Conservation (phyloP, 2,888 invertebrate genomes). For the Drosophila dives region DNA sequence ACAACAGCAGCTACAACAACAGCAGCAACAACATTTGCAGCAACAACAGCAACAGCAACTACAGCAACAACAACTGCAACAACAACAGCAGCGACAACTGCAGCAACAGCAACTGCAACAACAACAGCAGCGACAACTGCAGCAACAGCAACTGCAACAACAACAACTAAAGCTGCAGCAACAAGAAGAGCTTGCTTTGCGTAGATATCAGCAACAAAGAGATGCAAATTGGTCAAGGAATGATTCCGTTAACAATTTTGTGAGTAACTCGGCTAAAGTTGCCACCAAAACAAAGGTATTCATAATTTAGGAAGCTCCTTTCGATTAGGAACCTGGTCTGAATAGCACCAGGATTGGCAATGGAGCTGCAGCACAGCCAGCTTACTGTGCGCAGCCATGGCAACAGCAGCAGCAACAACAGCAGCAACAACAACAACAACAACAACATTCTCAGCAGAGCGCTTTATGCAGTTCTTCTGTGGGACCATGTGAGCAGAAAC, state of each 20-base stretch:
- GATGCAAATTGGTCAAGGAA: constrained; percentile 1
- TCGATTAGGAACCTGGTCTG: constrained; percentile 43
- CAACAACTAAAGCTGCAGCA: background rate
- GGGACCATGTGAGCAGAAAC: constrained; percentile 7
- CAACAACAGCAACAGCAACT: constrained; percentile 13
- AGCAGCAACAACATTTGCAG: background rate
- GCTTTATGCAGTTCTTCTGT: background rate
- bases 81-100: background rate
- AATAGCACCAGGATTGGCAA: constrained; percentile 51
- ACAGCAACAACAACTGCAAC: constrained; percentile 22
- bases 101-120: constrained; percentile 4
- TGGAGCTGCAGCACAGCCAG: background rate
- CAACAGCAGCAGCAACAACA: constrained; percentile 1
- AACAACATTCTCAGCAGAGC: background rate
- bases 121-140: constrained; percentile 9
- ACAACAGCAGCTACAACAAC: background rate
- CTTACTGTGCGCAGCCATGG: background rate
- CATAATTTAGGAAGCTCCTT: constrained; percentile 2
- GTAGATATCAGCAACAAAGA: background rate
- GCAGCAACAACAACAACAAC: constrained; percentile 4
- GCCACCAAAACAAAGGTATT: background rate
- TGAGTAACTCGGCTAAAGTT: constrained; percentile 24
- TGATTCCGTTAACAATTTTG: constrained; percentile 28
- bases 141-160: constrained; percentile 1
- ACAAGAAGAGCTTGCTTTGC: background rate